phyloP scores from a whole-genome alignment of 2,888 invertebrate genomes.

The Stenodema calcarata region DNA sequence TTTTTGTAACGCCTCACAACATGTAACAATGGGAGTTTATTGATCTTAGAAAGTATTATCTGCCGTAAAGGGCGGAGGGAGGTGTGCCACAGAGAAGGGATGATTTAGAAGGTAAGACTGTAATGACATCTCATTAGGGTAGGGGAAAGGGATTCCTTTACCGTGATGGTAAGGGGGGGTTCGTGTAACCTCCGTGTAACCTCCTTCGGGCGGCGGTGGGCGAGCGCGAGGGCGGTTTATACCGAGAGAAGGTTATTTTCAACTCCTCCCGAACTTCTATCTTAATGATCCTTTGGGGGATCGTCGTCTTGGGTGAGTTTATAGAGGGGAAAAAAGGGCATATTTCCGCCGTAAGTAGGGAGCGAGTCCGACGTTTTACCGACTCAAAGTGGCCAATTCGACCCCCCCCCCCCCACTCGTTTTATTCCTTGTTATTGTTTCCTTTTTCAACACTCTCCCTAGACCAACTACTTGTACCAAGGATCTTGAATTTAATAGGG shows the following conservation, averaged over 20 bases:
- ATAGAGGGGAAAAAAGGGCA: neutral
- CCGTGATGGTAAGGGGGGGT: too few relatives aligned
- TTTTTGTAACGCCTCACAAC: conserved; percentile 20
- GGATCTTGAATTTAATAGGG: too few relatives aligned
- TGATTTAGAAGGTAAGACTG: conserved; percentile 37
- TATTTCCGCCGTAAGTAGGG: neutral
- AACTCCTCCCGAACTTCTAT: neutral
- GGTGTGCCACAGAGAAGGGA: neutral
- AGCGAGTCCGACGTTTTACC: neutral
- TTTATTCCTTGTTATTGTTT: too few relatives aligned
- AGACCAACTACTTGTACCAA: too few relatives aligned
- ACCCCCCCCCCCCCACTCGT: too few relatives aligned
- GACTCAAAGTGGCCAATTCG: neutral
- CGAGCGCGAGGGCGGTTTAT: neutral
- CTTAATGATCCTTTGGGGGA: conserved; percentile 8
- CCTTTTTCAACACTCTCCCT: too few relatives aligned
- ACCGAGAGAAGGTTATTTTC: neutral
- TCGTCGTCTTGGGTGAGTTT: neutral
- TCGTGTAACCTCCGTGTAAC: conserved; percentile 25
- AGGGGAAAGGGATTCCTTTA: conserved; percentile 11
- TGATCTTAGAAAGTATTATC: conserved; percentile 22
- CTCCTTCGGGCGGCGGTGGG: too few relatives aligned
- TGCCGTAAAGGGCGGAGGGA: neutral
- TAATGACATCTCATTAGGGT: conserved; percentile 43
- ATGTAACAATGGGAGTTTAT: conserved; percentile 23